Evolutionary conservation across 2,797 vertebrate species (phyloP).

Genomic region (Otolemur crassicaudatus): DNA sequence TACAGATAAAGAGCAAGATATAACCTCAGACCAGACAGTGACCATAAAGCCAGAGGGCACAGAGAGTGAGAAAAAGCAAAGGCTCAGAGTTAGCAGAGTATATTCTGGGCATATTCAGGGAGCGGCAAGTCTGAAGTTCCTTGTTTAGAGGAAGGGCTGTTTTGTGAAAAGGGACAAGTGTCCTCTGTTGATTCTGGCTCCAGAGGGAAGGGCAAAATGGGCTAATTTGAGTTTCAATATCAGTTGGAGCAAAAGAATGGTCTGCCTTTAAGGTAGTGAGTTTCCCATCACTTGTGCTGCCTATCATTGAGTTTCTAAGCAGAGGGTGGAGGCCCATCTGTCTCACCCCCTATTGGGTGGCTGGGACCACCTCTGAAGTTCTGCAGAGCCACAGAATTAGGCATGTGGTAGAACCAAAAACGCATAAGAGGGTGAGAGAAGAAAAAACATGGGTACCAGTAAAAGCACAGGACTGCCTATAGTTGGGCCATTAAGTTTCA

Average conservation of each 20-base stretch:
- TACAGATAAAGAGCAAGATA: background rate
- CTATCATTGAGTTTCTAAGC: background rate
- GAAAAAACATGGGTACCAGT: background rate
- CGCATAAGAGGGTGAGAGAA: fast-evolving
- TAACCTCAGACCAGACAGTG: background rate
- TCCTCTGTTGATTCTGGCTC: background rate
- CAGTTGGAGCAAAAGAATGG: background rate
- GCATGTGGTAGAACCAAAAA: background rate
- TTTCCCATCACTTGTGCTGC: background rate
- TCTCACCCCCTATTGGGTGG: background rate
- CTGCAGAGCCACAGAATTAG: background rate
- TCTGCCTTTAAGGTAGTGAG: background rate
- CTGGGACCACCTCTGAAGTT: background rate
- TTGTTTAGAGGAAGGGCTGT: background rate
- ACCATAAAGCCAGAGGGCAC: background rate
- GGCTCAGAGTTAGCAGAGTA: background rate
- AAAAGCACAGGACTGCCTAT: background rate
- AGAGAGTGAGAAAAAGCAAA: background rate
- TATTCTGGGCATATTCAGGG: fast-evolving
- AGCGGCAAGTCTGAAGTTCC: background rate
- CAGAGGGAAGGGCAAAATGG: background rate
- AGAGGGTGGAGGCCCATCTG: background rate
- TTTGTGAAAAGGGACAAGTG: background rate
- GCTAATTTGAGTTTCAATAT: background rate
- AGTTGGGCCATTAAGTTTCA: background rate